Base-by-base conservation (phyloP, 2,113 vertebrate species). In the Perca fluviatilis region DNA sequence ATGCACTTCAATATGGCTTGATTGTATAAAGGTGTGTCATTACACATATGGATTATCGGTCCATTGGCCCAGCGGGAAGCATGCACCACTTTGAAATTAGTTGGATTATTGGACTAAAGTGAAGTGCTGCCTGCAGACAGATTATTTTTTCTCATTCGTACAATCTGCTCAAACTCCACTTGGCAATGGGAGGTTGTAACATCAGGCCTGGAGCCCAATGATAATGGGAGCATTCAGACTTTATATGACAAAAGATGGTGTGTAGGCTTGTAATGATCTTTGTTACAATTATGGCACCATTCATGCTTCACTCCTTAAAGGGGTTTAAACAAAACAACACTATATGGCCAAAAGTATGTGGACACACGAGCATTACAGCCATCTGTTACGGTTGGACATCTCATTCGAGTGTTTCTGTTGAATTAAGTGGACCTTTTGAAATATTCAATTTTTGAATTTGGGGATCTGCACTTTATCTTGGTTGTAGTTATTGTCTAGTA, bases 161-260 rank as follows among this genome's bases (percentile, higher is more conserved):
- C 91, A 92, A 93, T 91, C 93, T 92, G 93, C 86, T 92, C 87
- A 82, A 90, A 91, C 71, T 84, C 86, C 64, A 84, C 90, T 92
- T 90, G 90, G 89, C 90, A 90, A 90, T 84, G 84, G 86, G 85
- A 90, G 90, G 85, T 86, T 92, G 89, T 88, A 92, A 91, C 89
- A 94, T 90, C 91, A 89, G 89, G 90, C 90, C 90, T 74, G 50
- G 73, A 93, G 91, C 93, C 82, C 84, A 82, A 58, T 75, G 85
- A 88, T 92, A 91, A 93, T 90, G 88, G 90, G 69, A 80, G 84
- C 84, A 77, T 88, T 93, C 88, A 89, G 91, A 88, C 78, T 90
- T 89, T 87, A 87, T 84, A 90, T 87, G 89, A 91, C 86, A 90
- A 91, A 90, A 88, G 85, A 87, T 87, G 91, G 80, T 30, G 74